Evolutionary conservation across 2,113 vertebrate genomes (phyloP).

Genomic region (Mola mola): DNA sequence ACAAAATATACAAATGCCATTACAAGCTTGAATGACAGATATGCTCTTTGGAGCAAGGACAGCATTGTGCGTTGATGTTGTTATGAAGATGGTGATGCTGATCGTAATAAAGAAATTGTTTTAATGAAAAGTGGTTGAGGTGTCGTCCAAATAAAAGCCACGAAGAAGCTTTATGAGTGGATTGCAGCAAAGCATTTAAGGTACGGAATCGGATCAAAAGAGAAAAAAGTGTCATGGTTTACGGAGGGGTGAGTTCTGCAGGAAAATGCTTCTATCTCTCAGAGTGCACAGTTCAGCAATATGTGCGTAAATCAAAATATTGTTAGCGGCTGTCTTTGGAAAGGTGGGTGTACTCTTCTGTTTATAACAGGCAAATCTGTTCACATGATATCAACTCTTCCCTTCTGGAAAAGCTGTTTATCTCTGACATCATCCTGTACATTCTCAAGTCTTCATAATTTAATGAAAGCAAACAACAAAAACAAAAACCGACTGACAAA

Average conservation of each 20-base stretch:
- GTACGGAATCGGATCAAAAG: conserved; percentile 11
- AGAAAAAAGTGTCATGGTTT: conserved; percentile 5
- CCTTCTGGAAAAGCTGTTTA: conserved; percentile 30
- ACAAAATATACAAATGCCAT: conserved; percentile 91
- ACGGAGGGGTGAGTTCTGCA: conserved; percentile 14
- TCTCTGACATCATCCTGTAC: conserved; percentile 62
- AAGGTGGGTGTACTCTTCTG: conserved; percentile 36
- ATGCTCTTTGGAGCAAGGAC: conserved; percentile 60
- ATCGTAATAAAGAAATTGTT: conserved; percentile 23
- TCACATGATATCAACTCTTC: conserved; percentile 9
- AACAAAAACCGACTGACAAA: background rate
- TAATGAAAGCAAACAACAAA: conserved; percentile 17
- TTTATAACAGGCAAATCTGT: conserved; percentile 32
- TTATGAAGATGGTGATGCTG: background rate
- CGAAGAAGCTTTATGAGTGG: conserved; percentile 28
- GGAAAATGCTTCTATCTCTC: conserved; percentile 31
- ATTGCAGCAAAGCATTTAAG: conserved; percentile 43
- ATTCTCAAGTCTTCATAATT: conserved; percentile 50
- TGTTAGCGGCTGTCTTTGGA: conserved; percentile 7
- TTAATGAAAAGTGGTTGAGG: too few species aligned
- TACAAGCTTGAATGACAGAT: conserved; percentile 73
- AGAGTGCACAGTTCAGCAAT: conserved; percentile 20
- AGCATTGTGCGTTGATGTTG: conserved; percentile 21
- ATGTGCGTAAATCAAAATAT: conserved; percentile 18
- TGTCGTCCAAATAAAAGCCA: conserved; percentile 27